These are phyloP conservation scores for Phlogophora meticulosa DNA, from an alignment of 2,888 invertebrate species.

Conservation along the genomic window DNA sequence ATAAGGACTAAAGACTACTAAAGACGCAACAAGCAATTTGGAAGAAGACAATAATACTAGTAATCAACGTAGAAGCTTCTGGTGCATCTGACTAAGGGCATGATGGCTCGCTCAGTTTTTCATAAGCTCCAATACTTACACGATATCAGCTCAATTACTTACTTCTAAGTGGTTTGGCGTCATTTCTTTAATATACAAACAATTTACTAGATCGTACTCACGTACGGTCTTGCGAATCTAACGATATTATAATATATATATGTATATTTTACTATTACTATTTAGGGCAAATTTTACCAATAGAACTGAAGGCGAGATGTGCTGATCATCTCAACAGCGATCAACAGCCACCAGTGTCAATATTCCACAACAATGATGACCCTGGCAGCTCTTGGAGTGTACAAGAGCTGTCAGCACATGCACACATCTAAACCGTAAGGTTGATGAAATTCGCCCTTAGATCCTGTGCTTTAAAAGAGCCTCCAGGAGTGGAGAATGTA, in stretches of 20 bases:
- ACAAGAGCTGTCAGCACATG: too few species aligned
- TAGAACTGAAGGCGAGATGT: too few species aligned
- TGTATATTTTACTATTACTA: neutral
- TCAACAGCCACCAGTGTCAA: too few species aligned
- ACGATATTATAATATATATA: neutral
- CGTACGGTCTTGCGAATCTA: neutral
- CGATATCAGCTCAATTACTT: slow-evolving; percentile 22
- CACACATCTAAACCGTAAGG: too few species aligned
- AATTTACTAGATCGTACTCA: slow-evolving; percentile 18
- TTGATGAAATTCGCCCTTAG: neutral
- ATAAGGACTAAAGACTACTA: slow-evolving; percentile 11
- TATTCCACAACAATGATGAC: too few species aligned
- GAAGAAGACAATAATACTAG: neutral
- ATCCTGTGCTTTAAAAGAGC: neutral
- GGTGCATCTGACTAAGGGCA: slow-evolving; percentile 4
- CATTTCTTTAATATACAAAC: slow-evolving; percentile 23
- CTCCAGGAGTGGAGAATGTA: neutral
- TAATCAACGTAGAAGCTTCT: slow-evolving; percentile 18
- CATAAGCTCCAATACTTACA: neutral
- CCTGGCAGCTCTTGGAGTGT: too few species aligned
- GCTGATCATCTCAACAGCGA: too few species aligned
- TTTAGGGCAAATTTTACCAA: too few species aligned
- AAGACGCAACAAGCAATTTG: neutral
- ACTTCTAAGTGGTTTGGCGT: slow-evolving; percentile 38
- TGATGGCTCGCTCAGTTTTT: slow-evolving; percentile 10